Conservation (phyloP, 2,797 vertebrate species). For the Sciurus vulgaris region DNA sequence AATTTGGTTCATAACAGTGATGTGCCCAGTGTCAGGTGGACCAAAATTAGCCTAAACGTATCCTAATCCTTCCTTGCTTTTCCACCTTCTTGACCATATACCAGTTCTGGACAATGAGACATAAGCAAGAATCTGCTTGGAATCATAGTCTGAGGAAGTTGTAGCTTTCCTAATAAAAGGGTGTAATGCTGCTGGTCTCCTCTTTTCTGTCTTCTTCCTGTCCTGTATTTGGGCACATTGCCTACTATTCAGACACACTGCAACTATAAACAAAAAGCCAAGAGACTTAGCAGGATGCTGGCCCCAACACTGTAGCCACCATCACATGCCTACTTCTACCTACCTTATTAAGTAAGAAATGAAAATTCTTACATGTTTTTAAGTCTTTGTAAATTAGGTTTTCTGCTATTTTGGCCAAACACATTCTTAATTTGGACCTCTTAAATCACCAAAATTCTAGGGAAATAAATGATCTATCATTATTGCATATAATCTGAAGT, state of each 20-base stretch:
- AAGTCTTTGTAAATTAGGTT: not conserved
- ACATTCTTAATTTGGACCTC: slow-evolving; percentile 4
- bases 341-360: not conserved
- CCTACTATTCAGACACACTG: not conserved
- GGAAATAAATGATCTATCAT: not conserved
- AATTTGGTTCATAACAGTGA: not conserved
- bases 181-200: not conserved
- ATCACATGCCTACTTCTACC: slow-evolving; percentile 12
- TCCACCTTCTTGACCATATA: not conserved
- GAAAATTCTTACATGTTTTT: not conserved
- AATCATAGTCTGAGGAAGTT: not conserved
- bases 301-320: not conserved
- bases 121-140: not conserved
- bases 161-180: not conserved
- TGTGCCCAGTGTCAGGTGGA: not conserved
- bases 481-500: slow-evolving; percentile 1
- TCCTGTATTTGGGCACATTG: not conserved
- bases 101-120: not conserved
- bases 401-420: slow-evolving; percentile 3
- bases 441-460: not conserved
- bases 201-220: not conserved
- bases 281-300: not conserved
- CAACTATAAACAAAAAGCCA: not conserved
- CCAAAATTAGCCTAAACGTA: not conserved
- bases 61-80: not conserved